Evolutionary conservation across 2,888 invertebrate genomes (phyloP).

Genomic region (Drosophila picticornis): DNA sequence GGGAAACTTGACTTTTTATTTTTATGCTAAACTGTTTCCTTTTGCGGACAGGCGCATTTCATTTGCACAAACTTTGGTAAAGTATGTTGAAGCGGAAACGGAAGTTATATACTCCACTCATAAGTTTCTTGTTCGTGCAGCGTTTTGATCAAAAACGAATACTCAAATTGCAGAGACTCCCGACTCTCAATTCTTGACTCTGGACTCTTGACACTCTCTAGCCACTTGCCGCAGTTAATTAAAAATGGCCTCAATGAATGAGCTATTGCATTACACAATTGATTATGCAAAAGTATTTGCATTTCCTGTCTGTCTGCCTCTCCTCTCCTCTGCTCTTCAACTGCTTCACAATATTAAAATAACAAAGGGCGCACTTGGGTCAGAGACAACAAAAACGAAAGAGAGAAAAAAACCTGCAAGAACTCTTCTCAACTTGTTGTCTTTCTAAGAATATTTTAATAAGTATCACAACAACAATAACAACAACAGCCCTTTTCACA

Average conservation of each 20-base stretch:
- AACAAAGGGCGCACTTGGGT: slow-evolving; percentile 60
- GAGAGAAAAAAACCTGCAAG: slow-evolving; percentile 26
- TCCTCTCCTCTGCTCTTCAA: background rate
- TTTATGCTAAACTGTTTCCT: slow-evolving; percentile 70
- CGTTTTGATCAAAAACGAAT: slow-evolving; percentile 25
- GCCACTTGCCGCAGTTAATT: slow-evolving; percentile 56
- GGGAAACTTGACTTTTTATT: slow-evolving; percentile 59
- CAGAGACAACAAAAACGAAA: slow-evolving; percentile 39
- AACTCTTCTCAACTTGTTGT: slow-evolving; percentile 44
- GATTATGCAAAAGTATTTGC: slow-evolving; percentile 59
- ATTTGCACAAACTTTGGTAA: slow-evolving; percentile 63
- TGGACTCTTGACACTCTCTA: background rate
- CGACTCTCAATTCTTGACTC: slow-evolving; percentile 2
- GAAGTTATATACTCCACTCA: slow-evolving; percentile 66
- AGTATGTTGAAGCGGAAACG: slow-evolving; percentile 67
- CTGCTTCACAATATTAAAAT: slow-evolving; percentile 51
- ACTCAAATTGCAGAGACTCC: slow-evolving; percentile 5
- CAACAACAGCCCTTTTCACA: slow-evolving; percentile 18
- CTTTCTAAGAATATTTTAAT: slow-evolving; percentile 64
- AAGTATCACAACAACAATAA: slow-evolving; percentile 52
- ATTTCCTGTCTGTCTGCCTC: slow-evolving; percentile 25
- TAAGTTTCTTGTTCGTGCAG: slow-evolving; percentile 38
- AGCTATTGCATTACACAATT: slow-evolving; percentile 66
- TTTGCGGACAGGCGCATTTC: slow-evolving; percentile 66
- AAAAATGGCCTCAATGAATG: slow-evolving; percentile 60